phyloP scores from a whole-genome alignment of 2,888 invertebrate genomes.

The Anorthoa munda region DNA sequence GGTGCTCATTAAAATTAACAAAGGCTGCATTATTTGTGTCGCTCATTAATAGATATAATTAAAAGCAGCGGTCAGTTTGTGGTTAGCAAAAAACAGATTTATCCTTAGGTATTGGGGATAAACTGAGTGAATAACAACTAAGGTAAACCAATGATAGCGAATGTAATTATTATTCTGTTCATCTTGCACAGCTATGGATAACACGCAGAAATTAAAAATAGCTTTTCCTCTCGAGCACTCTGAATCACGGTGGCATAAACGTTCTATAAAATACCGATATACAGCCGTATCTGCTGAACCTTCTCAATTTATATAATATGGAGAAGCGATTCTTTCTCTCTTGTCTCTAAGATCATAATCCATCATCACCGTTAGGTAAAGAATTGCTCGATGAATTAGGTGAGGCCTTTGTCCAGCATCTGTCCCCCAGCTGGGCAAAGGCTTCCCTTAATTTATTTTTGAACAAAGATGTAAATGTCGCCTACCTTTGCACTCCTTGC shows the following conservation, averaged over 20 bases:
- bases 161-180: not conserved
- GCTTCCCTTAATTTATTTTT: too few species aligned
- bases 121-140: not conserved
- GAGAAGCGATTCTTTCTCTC: not conserved
- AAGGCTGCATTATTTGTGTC: constrained; percentile 12
- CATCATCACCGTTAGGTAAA: not conserved
- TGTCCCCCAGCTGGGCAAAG: too few species aligned
- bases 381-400: not conserved
- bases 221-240: not conserved
- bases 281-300: not conserved
- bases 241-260: not conserved
- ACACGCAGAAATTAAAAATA: not conserved
- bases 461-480: too few species aligned
- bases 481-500: constrained; percentile 95
- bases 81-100: not conserved
- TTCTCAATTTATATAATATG: not conserved
- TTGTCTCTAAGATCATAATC: too few species aligned
- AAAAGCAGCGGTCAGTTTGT: constrained; percentile 8
- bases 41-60: constrained; percentile 21
- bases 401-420: not conserved
- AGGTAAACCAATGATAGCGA: not conserved
- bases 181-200: too few species aligned
- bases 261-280: not conserved
- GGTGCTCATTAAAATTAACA: constrained; percentile 35
- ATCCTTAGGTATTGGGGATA: not conserved